A percentile compares a stretch with the other conserved stretches of the same genome.
Evolutionary conservation across 2,888 invertebrate species (phyloP).

Genomic region (Melinaea menophilus): DNA sequence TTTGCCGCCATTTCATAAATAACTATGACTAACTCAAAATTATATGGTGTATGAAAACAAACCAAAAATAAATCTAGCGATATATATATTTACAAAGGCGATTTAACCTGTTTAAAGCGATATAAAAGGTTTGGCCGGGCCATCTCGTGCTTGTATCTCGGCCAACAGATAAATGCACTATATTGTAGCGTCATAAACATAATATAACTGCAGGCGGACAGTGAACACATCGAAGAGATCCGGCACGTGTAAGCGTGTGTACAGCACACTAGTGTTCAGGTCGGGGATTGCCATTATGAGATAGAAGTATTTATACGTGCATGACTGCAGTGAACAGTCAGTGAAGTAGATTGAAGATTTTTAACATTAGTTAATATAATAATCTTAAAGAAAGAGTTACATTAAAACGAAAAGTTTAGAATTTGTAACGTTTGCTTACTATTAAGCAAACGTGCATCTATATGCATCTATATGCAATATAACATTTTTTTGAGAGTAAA

Average conservation of each 20-base stretch:
- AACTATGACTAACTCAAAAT: constrained; percentile 24
- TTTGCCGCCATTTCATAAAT: constrained; percentile 21
- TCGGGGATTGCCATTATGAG: constrained; percentile 35
- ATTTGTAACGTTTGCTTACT: too few species aligned
- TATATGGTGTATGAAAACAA: too few species aligned
- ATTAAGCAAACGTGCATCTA: too few species aligned
- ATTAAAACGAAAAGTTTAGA: too few species aligned
- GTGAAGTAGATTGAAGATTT: constrained; percentile 24
- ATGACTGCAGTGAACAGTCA: constrained; percentile 27
- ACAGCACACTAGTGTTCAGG: constrained; percentile 37
- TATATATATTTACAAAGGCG: constrained; percentile 4
- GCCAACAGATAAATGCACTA: constrained; percentile 36
- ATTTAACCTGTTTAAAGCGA: constrained; percentile 17
- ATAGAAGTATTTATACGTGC: constrained; percentile 32
- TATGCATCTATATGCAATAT: background rate
- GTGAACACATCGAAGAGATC: constrained; percentile 39
- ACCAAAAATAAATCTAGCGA: constrained; percentile 4
- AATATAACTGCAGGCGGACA: constrained; percentile 34
- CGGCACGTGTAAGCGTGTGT: constrained; percentile 48
- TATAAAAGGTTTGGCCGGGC: constrained; percentile 21
- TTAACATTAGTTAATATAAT: constrained; percentile 6
- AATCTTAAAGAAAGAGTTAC: background rate
- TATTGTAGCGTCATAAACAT: constrained; percentile 37
- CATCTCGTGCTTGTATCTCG: constrained; percentile 29
- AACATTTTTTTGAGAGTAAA: background rate